A percentile compares a stretch with the other conserved stretches of the same genome.
Evolutionary conservation across 37 sponge, comb jelly and placozoan species (phyloP).

Genomic region (Diacarnus erythraeanus): DNA sequence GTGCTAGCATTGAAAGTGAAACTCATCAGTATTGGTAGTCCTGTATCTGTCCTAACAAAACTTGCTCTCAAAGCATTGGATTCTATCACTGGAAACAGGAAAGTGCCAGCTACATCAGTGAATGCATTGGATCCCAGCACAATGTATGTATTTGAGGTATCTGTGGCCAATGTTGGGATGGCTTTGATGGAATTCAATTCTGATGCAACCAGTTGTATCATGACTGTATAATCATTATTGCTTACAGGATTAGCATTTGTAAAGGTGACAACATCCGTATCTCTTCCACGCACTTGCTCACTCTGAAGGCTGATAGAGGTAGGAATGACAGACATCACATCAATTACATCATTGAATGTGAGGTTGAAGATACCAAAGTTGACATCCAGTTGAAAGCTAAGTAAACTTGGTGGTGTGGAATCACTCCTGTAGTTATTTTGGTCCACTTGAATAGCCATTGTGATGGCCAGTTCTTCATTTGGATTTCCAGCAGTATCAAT

Average conservation of each 20-base stretch:
- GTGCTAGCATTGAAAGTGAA: conserved; percentile 78
- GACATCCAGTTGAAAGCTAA: conserved; percentile 62
- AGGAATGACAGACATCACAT: conserved; percentile 36
- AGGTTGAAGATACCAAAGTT: conserved; percentile 58
- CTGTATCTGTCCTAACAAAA: conserved; percentile 50
- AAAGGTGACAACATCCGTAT: conserved; percentile 32
- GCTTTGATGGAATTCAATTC: conserved; percentile 74
- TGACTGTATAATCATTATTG: conserved; percentile 55
- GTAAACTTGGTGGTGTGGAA: conserved; percentile 66
- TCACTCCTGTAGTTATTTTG: conserved; percentile 45
- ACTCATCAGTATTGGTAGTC: conserved; percentile 36
- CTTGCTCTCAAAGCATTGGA: conserved; percentile 59
- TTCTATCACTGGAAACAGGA: conserved; percentile 41
- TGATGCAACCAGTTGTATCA: conserved; percentile 26
- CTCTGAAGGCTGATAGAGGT: conserved; percentile 68
- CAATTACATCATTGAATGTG: conserved; percentile 88
- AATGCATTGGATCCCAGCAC: conserved; percentile 57
- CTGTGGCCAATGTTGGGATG: conserved; percentile 36
- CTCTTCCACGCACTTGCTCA: conserved; percentile 11
- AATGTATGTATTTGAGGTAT: conserved; percentile 70
- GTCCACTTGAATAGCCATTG: conserved; percentile 45
- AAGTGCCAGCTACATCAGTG: conserved; percentile 43
- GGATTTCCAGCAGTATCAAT: conserved; percentile 75
- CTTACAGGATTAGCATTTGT: conserved; percentile 25
- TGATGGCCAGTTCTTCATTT: conserved; percentile 9